Base-by-base conservation (phyloP, 2,888 invertebrate species). In the Ganaspis brasiliensis region DNA sequence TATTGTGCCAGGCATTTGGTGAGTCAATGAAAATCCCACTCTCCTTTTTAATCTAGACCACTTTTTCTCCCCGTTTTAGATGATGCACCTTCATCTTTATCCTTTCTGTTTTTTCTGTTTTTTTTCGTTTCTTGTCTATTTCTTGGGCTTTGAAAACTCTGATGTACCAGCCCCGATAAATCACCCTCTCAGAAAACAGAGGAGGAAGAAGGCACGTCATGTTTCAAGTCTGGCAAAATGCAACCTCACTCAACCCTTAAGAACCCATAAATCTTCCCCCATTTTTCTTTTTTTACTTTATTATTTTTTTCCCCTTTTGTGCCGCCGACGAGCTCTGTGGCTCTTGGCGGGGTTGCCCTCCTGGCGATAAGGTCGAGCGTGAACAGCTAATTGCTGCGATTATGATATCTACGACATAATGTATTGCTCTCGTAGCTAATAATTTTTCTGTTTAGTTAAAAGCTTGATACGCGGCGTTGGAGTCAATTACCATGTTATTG, bases 1-100 rank as follows among this genome's bases (percentile, higher is more conserved):
- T 93, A 40, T 88, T 92, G 67, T 97, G 97, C 91, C 93, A 94
- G 80, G 92, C 93, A 37, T 93, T 96, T 76, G 96, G 96, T 96
- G 92, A 95, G 95, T 93, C 21, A 12, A 26, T 81, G 37, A 31
- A 31, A 72, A 73, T 56, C 9, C 19, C 26, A 74, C 6, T 6
- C 6, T 31, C 31, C 78, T 77, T 79, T 81, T 78, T 26, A 67
- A 67, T 24, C 8, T 24, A 19, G 21, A 26, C 24, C n/a, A 24
- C 24, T 45, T 40, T 26, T 24, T n/a, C n/a, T n/a, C 26, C 45
- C 24, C 45, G n/a, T 10, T 19, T 19, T 45, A 9, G 21, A 67
- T 67, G n/a, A 45, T 67, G 67, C 24, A 31, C 49, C 31, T 49
- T 19, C n/a, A 35, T 67, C 52, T 70, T 67, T 49, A 26, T 40